A percentile compares a stretch with the other conserved stretches of the same genome.
These are phyloP conservation scores for Malurus splendens DNA, from an alignment of 2,797 vertebrate species.

Conservation along the genomic window DNA sequence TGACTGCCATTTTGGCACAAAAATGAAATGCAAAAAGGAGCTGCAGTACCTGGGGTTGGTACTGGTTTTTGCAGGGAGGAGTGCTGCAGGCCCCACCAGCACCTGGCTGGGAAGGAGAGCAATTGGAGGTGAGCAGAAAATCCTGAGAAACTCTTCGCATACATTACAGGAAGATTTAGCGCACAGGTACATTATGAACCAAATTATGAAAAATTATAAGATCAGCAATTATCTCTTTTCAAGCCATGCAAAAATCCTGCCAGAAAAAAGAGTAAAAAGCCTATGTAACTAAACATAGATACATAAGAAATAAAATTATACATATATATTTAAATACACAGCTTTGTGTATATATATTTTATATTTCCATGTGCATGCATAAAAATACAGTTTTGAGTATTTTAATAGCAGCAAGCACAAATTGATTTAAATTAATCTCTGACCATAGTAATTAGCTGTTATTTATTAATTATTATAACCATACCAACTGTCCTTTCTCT, in stretches of 20 bases:
- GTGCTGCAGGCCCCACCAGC: neutral
- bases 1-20: neutral
- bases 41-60: neutral
- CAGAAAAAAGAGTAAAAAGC: neutral
- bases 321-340: neutral
- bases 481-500: constrained; percentile 38
- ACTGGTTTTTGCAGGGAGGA: neutral
- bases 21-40: neutral
- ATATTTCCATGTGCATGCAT: neutral
- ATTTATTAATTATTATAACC: constrained; percentile 55
- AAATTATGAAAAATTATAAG: neutral
- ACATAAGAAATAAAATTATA: neutral
- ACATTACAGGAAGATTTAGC: neutral
- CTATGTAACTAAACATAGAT: neutral
- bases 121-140: neutral
- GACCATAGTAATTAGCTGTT: constrained; percentile 48
- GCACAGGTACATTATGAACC: neutral
- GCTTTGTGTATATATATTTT: neutral
- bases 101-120: neutral
- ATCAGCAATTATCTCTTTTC: neutral
- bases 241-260: neutral
- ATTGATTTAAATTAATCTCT: constrained; percentile 50
- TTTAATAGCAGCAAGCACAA: neutral
- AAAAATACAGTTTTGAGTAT: constrained; percentile 1
- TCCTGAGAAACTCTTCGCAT: neutral